Evolutionary conservation across 2,797 vertebrate genomes (phyloP).

Genomic region (Falco peregrinus): DNA sequence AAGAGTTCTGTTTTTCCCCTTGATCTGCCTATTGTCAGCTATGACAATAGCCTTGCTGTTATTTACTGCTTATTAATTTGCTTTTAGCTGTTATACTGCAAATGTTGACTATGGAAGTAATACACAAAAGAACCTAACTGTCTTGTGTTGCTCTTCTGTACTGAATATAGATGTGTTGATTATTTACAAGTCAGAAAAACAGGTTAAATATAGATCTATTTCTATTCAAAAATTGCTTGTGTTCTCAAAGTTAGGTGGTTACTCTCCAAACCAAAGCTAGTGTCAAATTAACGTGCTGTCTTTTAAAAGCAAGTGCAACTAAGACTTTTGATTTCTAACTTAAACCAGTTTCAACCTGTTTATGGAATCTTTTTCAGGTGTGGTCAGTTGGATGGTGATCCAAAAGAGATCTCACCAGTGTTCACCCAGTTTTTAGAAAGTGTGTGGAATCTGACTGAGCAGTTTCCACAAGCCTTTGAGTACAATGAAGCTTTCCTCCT

Average conservation of each 20-base stretch:
- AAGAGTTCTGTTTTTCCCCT: neutral
- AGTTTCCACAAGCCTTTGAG: slow-evolving; percentile 95
- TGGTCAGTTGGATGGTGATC: slow-evolving; percentile 93
- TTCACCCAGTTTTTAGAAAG: slow-evolving; percentile 97
- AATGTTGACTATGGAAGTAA: neutral
- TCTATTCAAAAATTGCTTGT: slow-evolving; percentile 1
- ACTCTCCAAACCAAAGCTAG: neutral
- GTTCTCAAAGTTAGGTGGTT: neutral
- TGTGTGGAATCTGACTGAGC: slow-evolving; percentile 94
- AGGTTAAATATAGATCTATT: slow-evolving; percentile 17
- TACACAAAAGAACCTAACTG: neutral
- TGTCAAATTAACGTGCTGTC: neutral
- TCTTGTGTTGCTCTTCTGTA: neutral
- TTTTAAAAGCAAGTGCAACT: neutral
- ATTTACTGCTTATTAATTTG: neutral
- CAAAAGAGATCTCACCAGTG: slow-evolving; percentile 94
- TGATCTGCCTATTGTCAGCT: neutral
- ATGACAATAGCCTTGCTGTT: neutral
- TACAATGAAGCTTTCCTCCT: slow-evolving; percentile 97
- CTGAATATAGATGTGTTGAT: neutral
- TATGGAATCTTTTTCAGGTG: slow-evolving; percentile 80
- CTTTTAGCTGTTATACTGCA: neutral
- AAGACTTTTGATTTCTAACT: neutral
- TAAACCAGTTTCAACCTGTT: neutral
- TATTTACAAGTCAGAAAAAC: neutral